phyloP scores from a whole-genome alignment of 2,113 vertebrate genomes.

The Cheirogaleus medius region DNA sequence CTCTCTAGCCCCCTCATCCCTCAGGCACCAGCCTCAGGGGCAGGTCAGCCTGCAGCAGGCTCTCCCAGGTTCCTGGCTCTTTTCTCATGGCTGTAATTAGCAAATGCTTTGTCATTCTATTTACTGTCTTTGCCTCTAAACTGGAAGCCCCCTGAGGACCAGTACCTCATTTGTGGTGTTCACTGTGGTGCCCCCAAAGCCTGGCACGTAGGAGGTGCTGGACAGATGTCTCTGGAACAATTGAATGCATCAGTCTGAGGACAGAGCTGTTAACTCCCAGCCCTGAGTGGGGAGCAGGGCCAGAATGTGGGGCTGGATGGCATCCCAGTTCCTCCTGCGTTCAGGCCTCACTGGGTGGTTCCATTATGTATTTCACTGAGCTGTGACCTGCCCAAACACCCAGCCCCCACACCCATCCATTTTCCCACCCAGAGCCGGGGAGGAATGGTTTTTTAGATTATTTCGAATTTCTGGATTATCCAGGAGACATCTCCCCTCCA shows the following conservation, averaged over 20 bases:
- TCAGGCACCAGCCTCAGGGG: background rate
- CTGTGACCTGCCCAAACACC: constrained; percentile 75
- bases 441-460: constrained; percentile 68
- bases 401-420: constrained; percentile 60
- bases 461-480: constrained; percentile 78
- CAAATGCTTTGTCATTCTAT: background rate
- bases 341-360: constrained; percentile 72
- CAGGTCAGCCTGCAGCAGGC: background rate
- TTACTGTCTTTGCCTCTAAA: background rate
- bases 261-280: constrained; percentile 34
- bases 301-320: constrained; percentile 73
- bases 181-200: background rate
- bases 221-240: constrained; percentile 50
- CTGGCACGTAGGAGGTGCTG: background rate
- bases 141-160: constrained; percentile 28
- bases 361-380: constrained; percentile 74
- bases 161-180: background rate
- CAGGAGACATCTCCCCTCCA: constrained; percentile 66
- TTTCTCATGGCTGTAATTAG: background rate
- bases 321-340: constrained; percentile 72
- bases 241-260: constrained; percentile 8
- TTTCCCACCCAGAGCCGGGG: constrained; percentile 40
- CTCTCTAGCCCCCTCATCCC: background rate
- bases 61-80: background rate
- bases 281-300: constrained; percentile 44